phyloP scores from a whole-genome alignment of 2,888 invertebrate species.

The Resseliella maxima region DNA sequence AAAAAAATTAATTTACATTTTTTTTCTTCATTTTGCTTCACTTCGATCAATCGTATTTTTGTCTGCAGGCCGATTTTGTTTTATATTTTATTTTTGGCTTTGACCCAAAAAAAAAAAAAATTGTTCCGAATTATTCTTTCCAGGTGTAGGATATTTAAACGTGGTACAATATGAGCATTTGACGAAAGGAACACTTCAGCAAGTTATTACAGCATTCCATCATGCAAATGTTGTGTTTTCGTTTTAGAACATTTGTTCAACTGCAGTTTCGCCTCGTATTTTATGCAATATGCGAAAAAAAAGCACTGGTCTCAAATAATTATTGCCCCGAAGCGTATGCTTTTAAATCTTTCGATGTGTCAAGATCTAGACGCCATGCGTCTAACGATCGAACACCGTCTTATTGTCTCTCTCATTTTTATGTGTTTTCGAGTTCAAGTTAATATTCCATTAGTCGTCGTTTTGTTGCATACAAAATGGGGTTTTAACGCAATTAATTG shows the following conservation, averaged over 20 bases:
- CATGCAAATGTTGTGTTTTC: not conserved
- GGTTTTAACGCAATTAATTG: slow-evolving; percentile 33
- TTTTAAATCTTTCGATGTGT: slow-evolving; percentile 47
- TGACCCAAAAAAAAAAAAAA: slow-evolving; percentile 13
- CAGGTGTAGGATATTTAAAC: not conserved
- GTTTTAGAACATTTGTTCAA: not conserved
- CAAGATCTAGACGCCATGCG: slow-evolving; percentile 52
- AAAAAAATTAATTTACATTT: slow-evolving; percentile 54
- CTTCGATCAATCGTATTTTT: not conserved
- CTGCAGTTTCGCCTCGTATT: not conserved
- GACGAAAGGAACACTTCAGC: slow-evolving; percentile 10
- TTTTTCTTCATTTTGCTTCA: not conserved
- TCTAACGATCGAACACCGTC: not conserved
- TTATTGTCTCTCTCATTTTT: not conserved
- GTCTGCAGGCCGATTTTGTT: not conserved
- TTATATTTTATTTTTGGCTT: slow-evolving; percentile 30
- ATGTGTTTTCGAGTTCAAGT: not conserved
- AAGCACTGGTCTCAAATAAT: too few species aligned
- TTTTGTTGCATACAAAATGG: not conserved
- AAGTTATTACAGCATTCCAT: not conserved
- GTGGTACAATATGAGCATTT: not conserved
- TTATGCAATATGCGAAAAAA: too few species aligned
- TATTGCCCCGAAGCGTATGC: slow-evolving; percentile 29
- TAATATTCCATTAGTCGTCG: not conserved
- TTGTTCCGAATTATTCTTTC: not conserved